These are phyloP conservation scores for Todus mexicanus DNA, from an alignment of 2,797 vertebrate genomes.

Conservation along the genomic window DNA sequence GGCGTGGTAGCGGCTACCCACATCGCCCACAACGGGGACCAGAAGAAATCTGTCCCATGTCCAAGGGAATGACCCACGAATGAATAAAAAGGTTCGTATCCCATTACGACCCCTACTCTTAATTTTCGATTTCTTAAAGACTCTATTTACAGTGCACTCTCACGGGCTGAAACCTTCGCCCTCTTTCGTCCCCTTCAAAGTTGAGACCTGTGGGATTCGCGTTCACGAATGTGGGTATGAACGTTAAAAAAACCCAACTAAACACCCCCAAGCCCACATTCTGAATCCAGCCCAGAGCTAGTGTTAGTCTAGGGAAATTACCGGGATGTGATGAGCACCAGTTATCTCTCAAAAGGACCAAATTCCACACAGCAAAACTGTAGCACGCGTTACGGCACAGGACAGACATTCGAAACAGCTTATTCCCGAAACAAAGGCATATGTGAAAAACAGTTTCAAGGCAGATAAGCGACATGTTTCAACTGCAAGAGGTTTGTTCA, in stretches of 20 bases:
- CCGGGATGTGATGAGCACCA: conserved; percentile 34
- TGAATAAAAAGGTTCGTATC: not conserved
- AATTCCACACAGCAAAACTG: conserved; percentile 29
- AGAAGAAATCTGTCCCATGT: not conserved
- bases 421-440: conserved; percentile 48
- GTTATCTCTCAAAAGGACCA: not conserved
- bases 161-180: not conserved
- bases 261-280: not conserved
- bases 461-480: conserved; percentile 51
- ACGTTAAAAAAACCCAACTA: not conserved
- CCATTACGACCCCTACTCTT: not conserved
- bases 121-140: not conserved
- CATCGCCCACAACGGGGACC: not conserved
- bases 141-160: conserved; percentile 11
- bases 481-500: conserved; percentile 40
- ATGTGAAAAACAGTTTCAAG: conserved; percentile 58
- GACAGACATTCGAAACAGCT: conserved; percentile 25
- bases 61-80: not conserved
- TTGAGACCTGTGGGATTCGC: not conserved
- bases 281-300: not conserved
- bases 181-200: not conserved
- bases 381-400: conserved; percentile 26
- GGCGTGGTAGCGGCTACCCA: not conserved
- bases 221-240: not conserved
- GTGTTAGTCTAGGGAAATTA: not conserved